A percentile compares a stretch with the other conserved stretches of the same genome.
These are phyloP conservation scores for Phocoena phocoena DNA, from an alignment of 2,113 vertebrate genomes.

Conservation along the genomic window DNA sequence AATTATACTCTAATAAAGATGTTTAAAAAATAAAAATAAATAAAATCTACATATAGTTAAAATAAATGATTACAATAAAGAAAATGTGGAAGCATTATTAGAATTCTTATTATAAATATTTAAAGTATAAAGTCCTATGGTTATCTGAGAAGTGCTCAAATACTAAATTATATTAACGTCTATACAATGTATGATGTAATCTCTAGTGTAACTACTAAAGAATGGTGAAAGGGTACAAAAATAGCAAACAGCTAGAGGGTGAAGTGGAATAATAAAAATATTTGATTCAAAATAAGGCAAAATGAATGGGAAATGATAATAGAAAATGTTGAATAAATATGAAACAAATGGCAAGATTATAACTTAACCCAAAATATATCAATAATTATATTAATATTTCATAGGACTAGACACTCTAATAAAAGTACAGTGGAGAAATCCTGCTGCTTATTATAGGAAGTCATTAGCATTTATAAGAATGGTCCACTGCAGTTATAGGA, in stretches of 20 bases:
- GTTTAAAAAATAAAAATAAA: too few relatives aligned
- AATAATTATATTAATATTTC: neutral
- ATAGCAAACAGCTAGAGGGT: neutral
- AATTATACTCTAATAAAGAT: too few relatives aligned
- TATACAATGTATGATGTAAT: neutral
- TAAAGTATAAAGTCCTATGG: neutral
- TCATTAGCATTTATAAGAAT: neutral
- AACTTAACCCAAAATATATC: neutral
- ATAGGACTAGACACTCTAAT: neutral
- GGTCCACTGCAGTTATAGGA: neutral
- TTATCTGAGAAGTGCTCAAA: neutral
- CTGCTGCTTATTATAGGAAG: neutral
- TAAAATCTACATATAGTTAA: neutral
- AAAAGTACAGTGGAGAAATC: neutral
- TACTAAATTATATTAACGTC: neutral
- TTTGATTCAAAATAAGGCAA: constrained; percentile 1
- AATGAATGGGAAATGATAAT: neutral
- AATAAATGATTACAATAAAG: neutral
- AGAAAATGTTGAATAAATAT: neutral
- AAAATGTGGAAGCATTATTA: neutral
- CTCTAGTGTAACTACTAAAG: neutral
- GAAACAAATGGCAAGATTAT: neutral
- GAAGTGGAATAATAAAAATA: neutral
- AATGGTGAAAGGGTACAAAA: neutral
- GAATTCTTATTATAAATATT: neutral